Evolutionary conservation across 2,888 invertebrate genomes (phyloP).

Genomic region (Callosobruchus maculatus): DNA sequence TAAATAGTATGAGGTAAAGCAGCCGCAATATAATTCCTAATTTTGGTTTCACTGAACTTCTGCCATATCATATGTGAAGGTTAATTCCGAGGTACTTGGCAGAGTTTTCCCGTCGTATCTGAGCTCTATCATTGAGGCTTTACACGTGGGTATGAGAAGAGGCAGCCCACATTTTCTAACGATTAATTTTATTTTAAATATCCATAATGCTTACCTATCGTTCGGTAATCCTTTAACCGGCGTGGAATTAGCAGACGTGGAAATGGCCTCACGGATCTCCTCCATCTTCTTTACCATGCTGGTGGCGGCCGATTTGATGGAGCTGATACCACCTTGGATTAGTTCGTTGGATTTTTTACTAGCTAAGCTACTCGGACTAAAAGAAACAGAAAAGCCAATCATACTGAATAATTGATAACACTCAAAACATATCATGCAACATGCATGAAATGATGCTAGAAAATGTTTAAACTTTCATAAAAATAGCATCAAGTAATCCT

Average conservation of each 20-base stretch:
- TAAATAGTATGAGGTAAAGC: too few species aligned
- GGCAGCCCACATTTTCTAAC: too few species aligned
- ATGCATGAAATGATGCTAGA: neutral
- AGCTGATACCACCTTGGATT: constrained; percentile 80
- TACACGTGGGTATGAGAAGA: too few species aligned
- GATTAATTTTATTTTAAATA: too few species aligned
- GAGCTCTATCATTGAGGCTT: too few species aligned
- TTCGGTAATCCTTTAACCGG: constrained; percentile 62
- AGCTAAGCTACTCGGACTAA: constrained; percentile 76
- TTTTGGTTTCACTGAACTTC: too few species aligned
- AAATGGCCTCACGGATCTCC: constrained; percentile 87
- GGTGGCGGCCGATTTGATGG: constrained; percentile 80
- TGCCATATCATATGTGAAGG: too few species aligned
- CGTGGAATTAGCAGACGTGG: constrained; percentile 70
- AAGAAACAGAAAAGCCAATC: constrained; percentile 9
- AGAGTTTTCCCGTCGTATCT: too few species aligned
- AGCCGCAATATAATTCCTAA: too few species aligned
- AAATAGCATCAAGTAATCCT: too few species aligned
- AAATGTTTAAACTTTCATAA: too few species aligned
- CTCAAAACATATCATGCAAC: neutral
- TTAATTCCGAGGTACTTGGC: too few species aligned
- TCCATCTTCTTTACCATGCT: constrained; percentile 85
- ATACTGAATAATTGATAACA: neutral
- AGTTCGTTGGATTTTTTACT: constrained; percentile 86
- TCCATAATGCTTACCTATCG: constrained; percentile 25